A percentile compares a stretch with the other conserved stretches of the same genome.
These are phyloP conservation scores for Podocnemis expansa DNA, from an alignment of 2,113 vertebrate species.

Conservation along the genomic window DNA sequence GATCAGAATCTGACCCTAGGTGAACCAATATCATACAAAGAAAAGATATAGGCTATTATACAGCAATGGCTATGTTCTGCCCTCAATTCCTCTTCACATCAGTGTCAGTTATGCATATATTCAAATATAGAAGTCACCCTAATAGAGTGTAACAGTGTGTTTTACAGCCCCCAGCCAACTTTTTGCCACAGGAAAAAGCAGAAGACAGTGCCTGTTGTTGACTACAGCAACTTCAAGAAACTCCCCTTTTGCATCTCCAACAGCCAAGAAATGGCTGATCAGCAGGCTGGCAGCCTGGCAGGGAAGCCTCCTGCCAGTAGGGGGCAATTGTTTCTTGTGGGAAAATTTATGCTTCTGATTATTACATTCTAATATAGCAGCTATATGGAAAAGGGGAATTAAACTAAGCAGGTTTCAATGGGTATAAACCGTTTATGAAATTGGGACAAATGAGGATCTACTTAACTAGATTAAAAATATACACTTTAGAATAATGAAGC, in stretches of 20 bases:
- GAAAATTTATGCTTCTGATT: not conserved
- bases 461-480: not conserved
- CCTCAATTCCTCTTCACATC: not conserved
- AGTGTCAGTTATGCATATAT: not conserved
- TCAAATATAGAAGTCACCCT: not conserved
- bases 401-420: not conserved
- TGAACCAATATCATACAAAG: not conserved
- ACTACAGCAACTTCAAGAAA: not conserved
- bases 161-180: not conserved
- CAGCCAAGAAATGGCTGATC: not conserved
- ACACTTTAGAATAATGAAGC: not conserved
- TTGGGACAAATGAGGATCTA: not conserved
- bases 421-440: not conserved
- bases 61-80: not conserved
- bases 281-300: not conserved
- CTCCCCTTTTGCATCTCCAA: not conserved
- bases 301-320: not conserved
- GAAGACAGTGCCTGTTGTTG: not conserved
- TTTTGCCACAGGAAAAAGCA: not conserved
- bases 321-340: not conserved
- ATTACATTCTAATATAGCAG: not conserved
- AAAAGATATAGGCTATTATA: not conserved
- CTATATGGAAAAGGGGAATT: not conserved
- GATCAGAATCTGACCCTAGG: not conserved
- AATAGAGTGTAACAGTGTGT: not conserved